Base-by-base conservation (phyloP, 1,140 invertebrate genomes). In the Drosophila dunni region DNA sequence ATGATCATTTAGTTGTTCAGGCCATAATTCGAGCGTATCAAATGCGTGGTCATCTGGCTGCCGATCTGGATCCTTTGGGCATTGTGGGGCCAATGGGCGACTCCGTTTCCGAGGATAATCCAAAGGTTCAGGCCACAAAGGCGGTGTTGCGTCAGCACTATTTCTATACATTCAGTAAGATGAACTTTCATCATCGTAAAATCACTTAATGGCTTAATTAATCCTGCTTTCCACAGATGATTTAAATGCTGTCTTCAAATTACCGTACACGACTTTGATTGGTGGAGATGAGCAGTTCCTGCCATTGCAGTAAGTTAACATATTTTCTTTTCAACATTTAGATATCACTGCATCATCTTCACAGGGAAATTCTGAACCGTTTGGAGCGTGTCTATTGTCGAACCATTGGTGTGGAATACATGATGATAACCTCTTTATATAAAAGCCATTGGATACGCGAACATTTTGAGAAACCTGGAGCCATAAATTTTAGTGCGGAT, bases 1-100 rank as follows among this genome's bases (percentile, higher is more conserved):
- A 99, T 82, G 98, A 99, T 91, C 98, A 99, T 94, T 94, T 99
- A 40, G 97, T 97, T 54, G 98, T 99, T 1, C 98, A 99, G 93
- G 97, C 97, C n/a, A 98, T 99, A 90, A 99, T 99, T 84, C 94
- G 98, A 80, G 98, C 97, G 83, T 99, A 99, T 93, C 99, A 99
- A 96, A 54, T 96, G 90, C 96, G 97, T 91, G 98, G 98, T 88
- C 98, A 99, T 94, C 95, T 98, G 93, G 96, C 97, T 74, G 97
- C 98, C 74, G 96, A 97, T 92, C 93, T 98, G 93, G 98, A 99
- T 94, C 98, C 98, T 68, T 94, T 99, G 91, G 95, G 95, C 93
- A 97, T 97, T 93, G 51, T 90, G 5, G 72, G 76, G 4, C 78
- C 77, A 1, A n/a, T 36, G 0, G 75, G 73, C 1, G 3, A 11